A percentile compares a stretch with the other conserved stretches of the same genome.
phyloP scores from a whole-genome alignment of 2,797 vertebrate species.

The Neoniphon sammara region DNA sequence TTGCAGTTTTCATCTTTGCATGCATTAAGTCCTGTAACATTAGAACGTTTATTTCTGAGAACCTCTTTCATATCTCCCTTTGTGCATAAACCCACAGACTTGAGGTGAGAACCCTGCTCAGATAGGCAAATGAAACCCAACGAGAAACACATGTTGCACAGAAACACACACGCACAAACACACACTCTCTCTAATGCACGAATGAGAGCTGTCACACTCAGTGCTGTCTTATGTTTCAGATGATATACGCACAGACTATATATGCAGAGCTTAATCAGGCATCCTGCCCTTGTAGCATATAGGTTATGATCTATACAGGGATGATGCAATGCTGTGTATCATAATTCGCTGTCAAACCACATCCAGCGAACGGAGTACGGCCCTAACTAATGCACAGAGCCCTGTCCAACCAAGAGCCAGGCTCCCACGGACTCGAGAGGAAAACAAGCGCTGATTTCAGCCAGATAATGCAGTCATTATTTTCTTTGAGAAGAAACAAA shows the following conservation, averaged over 20 bases:
- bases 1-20: background rate
- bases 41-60: conserved; percentile 47
- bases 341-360: conserved; percentile 43
- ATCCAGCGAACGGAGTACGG: conserved; percentile 37
- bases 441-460: conserved; percentile 64
- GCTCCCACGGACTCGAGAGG: conserved; percentile 43
- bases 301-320: conserved; percentile 50
- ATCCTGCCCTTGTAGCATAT: conserved; percentile 45
- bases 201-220: conserved; percentile 12
- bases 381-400: conserved; percentile 34
- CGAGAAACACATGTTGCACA: conserved; percentile 73
- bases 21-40: conserved; percentile 30
- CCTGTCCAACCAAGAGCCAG: conserved; percentile 36
- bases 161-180: conserved; percentile 35
- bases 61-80: conserved; percentile 47
- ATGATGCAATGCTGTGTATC: conserved; percentile 65
- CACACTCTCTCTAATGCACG: conserved; percentile 20
- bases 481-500: conserved; percentile 69
- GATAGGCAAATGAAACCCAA: conserved; percentile 64
- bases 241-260: conserved; percentile 53
- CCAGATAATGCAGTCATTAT: conserved; percentile 64
- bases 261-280: conserved; percentile 52
- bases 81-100: conserved; percentile 57
- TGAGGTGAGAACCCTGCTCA: conserved; percentile 71
- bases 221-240: conserved; percentile 65